phyloP scores from a whole-genome alignment of 2,797 vertebrate species.

The Euphonia xanthogaster region DNA sequence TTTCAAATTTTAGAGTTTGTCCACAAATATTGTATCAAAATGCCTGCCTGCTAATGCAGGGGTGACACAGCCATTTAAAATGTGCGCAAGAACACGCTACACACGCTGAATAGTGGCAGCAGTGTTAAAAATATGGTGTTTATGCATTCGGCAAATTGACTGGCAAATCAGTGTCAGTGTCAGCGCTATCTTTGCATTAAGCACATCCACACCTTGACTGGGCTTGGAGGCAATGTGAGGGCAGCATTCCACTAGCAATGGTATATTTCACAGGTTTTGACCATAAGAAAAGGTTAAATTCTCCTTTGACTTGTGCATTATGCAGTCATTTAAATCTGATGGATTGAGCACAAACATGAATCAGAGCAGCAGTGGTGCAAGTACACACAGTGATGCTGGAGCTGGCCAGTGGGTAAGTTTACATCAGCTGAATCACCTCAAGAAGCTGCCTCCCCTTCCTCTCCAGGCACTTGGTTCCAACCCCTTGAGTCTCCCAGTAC shows the following conservation, averaged over 20 bases:
- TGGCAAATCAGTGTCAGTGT: not conserved
- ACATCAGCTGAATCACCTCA: not conserved
- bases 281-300: not conserved
- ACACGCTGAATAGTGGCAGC: not conserved
- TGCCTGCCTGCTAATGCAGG: not conserved
- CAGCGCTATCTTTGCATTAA: not conserved
- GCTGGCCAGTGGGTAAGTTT: too few relatives aligned
- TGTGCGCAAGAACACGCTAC: not conserved
- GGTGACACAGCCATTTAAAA: not conserved
- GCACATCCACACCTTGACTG: too few relatives aligned
- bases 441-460: not conserved
- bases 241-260: not conserved
- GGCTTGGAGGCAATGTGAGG: not conserved
- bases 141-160: not conserved
- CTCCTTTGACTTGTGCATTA: not conserved
- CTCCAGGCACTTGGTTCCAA: fast-evolving
- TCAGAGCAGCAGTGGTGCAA: not conserved
- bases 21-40: not conserved
- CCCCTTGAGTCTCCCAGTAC: not conserved
- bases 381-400: not conserved
- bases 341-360: not conserved
- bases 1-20: not conserved
- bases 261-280: not conserved
- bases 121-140: not conserved
- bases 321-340: not conserved